Evolutionary conservation across 2,797 vertebrate species (phyloP), one percentile per base, ranked within the genome.

Genomic region (Arnoldichthys spilopterus): DNA sequence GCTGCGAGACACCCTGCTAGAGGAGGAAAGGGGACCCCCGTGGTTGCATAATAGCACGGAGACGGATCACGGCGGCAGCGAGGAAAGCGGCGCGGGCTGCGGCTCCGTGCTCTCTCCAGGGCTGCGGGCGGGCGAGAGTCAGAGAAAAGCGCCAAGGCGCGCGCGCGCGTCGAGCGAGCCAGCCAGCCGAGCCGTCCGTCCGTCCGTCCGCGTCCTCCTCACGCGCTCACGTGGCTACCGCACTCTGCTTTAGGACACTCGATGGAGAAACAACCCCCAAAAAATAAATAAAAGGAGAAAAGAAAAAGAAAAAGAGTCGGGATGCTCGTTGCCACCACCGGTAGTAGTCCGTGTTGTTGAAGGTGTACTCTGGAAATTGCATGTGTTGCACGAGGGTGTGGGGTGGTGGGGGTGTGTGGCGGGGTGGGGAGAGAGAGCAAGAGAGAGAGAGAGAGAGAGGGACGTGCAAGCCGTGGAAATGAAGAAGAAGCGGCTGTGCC

Each of bases 31-130:
- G 94, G 97, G 95, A 96, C 96, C 96, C 97, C 94, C 95, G 96
- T 94, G 94, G 96, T 98, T 99, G 97, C 97, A 99, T 99, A 98
- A 98, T 97, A 98, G 97, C 93, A 37, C 47, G 63, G 43, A 1
- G 16, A 26, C 26, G 13, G 15, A 20, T 30, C 2, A 18, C 12
- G 12, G 26, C 26, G 26, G 56, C 16, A 5, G 26, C 4, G 26
- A 30, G 2, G 56, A 30, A 12, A 37, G 11, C 32, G 32, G 32
- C 59, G 59, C 59, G 56, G 16, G 56, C 54, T 54, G 51, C 51
- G 51, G 51, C 54, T 56, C 56, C 54, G 22, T 58, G 54, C 6
- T 61, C 61, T 63, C 61, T 28, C n/a, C n/a, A n/a, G 58, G 58
- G 56, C 56, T 59, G 56, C 56, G 56, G 56, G 56, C 56, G 56